Evolutionary conservation across 2,888 invertebrate genomes (phyloP), one percentile per base, ranked within the genome.

Genomic region (Hartigia nigra): DNA sequence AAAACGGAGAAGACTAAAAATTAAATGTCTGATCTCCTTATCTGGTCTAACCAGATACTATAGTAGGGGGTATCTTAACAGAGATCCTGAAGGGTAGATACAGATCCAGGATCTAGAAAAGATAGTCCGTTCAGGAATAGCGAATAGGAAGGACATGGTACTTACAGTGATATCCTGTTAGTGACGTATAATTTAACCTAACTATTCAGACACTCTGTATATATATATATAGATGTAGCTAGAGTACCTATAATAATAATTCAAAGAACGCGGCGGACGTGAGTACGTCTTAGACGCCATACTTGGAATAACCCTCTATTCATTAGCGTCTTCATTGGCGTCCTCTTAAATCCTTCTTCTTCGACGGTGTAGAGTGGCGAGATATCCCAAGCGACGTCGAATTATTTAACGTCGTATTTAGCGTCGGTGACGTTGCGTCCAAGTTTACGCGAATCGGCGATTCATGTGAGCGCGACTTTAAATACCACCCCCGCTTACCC

Each of bases 391-490:
- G 12, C 72, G 72, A 72, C 69, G 34, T 74, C 79, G 77, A 81
- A 79, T 82, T 82, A 79, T 81, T 82, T 82, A 81, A 79, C 75
- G 77, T 82, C 80, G 80, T 77, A 80, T 72, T 80, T 84, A 79
- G 69, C 76, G 78, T 78, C 76, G 75, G 37, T 72, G 72, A 23
- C 55, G 23, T 23, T 55, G 55, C 55, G 23, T 23, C 55, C 55
- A 55, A 23, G 55, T 23, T 55, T 72, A 70, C 75, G 78, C 31
- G 32, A 31, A 72, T 34, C 55, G 55, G 72, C 72, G 72, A 34
- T 72, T 75, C 75, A 55, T 69, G 78, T 74, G 78, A 70, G 78
- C 70, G 55, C 70, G 72, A 39, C 36, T 69, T 31, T 76, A 70
- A 37, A 1, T n/a, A n/a, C n/a, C 55, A 12, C 39, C 39, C 14